Conservation (phyloP, 2,888 invertebrate species). For the Hydraecia micacea region DNA sequence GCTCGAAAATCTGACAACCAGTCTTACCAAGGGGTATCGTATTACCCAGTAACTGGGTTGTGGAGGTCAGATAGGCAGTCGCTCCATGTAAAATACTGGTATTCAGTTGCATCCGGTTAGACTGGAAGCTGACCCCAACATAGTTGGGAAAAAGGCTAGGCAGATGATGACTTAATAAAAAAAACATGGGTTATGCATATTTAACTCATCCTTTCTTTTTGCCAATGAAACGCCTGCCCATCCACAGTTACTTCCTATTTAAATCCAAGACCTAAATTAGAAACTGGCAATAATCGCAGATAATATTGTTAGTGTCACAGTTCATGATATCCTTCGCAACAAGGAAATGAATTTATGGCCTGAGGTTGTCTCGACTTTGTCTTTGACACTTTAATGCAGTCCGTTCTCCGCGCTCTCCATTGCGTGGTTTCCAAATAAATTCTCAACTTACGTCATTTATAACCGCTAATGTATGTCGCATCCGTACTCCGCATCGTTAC, state of each 20-base stretch:
- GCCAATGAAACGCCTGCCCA: neutral
- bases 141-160: too few relatives aligned
- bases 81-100: too few relatives aligned
- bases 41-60: too few relatives aligned
- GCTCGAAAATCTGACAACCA: too few relatives aligned
- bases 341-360: conserved; percentile 56
- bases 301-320: conserved; percentile 12
- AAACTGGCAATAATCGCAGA: conserved; percentile 7
- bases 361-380: conserved; percentile 52
- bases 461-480: conserved; percentile 66
- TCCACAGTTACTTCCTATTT: neutral
- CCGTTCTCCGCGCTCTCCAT: conserved; percentile 50
- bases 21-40: too few relatives aligned
- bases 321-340: conserved; percentile 13
- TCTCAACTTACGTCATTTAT: conserved; percentile 65
- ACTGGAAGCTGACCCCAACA: too few relatives aligned
- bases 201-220: neutral
- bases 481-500: conserved; percentile 66
- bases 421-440: conserved; percentile 65
- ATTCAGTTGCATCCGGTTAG: too few relatives aligned
- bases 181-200: too few relatives aligned
- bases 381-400: conserved; percentile 64
- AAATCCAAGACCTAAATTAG: neutral
- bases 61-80: too few relatives aligned
- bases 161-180: too few relatives aligned